A percentile compares a stretch with the other conserved stretches of the same genome.
Evolutionary conservation across 1,140 invertebrate genomes (phyloP).

Genomic region (Campodea augens): DNA sequence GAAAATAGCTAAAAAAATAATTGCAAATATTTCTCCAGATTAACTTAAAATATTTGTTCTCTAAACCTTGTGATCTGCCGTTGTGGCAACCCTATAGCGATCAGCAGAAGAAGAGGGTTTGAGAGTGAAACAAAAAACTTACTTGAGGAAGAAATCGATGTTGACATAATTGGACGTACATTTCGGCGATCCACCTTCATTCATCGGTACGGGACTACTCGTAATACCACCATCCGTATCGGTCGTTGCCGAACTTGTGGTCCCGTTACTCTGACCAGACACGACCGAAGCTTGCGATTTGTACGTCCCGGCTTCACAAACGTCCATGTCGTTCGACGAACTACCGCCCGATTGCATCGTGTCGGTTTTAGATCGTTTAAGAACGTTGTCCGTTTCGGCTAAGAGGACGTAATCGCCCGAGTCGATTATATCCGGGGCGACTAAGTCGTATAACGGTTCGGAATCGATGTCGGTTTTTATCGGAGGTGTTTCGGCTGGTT

Average conservation of each 20-base stretch:
- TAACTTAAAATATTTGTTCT: too few species aligned
- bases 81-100: too few species aligned
- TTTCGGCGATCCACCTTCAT: slow-evolving; percentile 18
- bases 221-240: slow-evolving; percentile 45
- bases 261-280: slow-evolving; percentile 26
- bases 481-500: not conserved
- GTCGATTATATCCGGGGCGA: slow-evolving; percentile 12
- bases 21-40: too few species aligned
- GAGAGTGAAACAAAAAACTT: too few species aligned
- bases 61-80: too few species aligned
- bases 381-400: too few species aligned
- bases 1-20: too few species aligned
- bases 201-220: slow-evolving; percentile 22
- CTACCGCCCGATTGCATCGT: slow-evolving; percentile 10
- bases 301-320: slow-evolving; percentile 16
- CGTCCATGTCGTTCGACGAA: slow-evolving; percentile 14
- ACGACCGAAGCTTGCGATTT: slow-evolving; percentile 17
- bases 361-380: too few species aligned
- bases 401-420: slow-evolving; percentile 8
- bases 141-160: slow-evolving; percentile 74
- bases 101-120: too few species aligned
- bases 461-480: slow-evolving; percentile 9
- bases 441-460: slow-evolving; percentile 16
- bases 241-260: slow-evolving; percentile 18
- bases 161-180: slow-evolving; percentile 65